Evolutionary conservation across 2,797 vertebrate species (phyloP).

Genomic region (Alcedo quadribrachys): DNA sequence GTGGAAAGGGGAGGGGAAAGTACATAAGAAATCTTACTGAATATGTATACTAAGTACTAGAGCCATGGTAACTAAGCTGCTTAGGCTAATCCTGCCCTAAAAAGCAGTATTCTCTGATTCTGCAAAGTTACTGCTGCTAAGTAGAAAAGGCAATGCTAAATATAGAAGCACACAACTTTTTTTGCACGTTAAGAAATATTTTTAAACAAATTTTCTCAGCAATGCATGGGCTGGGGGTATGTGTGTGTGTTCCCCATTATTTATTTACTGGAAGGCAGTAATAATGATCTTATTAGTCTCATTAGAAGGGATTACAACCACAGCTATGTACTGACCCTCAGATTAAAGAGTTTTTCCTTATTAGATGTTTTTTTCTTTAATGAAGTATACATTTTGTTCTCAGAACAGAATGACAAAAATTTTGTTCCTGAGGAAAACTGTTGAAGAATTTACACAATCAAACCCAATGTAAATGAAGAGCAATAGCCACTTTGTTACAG

Average conservation of each 20-base stretch:
- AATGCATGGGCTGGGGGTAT: neutral
- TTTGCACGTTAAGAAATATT: neutral
- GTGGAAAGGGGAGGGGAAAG: neutral
- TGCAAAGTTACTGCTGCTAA: neutral
- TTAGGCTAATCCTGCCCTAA: constrained; percentile 15
- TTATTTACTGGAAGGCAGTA: neutral
- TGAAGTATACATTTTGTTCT: neutral
- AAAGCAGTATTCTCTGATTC: neutral
- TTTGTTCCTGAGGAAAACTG: neutral
- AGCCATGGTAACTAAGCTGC: neutral
- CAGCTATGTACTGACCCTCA: neutral
- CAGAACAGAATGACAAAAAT: neutral
- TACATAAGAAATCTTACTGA: neutral
- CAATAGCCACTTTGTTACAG: neutral
- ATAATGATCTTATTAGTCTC: neutral
- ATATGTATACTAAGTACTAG: neutral
- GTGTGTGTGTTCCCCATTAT: neutral
- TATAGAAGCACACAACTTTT: neutral
- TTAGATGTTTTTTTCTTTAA: neutral
- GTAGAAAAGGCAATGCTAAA: neutral
- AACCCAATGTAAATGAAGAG: neutral
- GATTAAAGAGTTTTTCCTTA: neutral
- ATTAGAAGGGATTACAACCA: neutral
- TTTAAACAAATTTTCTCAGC: neutral
- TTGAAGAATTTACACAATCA: neutral